These are phyloP conservation scores for Wiebesia pumilae DNA, from an alignment of 1,140 invertebrate genomes.

Conservation along the genomic window DNA sequence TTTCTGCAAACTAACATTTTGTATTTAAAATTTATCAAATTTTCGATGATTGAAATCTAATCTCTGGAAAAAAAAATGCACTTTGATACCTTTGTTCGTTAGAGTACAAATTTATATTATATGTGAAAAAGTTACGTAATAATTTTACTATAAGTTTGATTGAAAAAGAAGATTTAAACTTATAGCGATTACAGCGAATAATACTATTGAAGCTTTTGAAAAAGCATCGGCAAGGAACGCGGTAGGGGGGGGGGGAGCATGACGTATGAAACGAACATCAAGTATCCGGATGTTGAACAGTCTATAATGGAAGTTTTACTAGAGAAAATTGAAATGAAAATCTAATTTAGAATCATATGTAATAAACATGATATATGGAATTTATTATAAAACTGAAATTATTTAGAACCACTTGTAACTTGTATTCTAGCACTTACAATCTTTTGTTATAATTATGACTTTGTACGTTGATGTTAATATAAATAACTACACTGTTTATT, in stretches of 20 bases:
- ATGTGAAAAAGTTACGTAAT: too few species aligned
- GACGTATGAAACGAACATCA: background rate
- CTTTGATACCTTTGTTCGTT: too few species aligned
- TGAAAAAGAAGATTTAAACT: too few species aligned
- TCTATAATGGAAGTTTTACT: background rate
- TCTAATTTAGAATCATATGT: background rate
- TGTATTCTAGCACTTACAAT: background rate
- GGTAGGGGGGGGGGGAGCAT: background rate
- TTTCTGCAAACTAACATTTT: too few species aligned
- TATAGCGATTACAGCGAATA: background rate
- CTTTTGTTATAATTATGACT: background rate
- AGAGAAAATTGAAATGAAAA: background rate
- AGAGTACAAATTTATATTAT: too few species aligned
- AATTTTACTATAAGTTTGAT: too few species aligned
- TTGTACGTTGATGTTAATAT: background rate
- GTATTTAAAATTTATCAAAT: too few species aligned
- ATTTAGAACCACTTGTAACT: background rate
- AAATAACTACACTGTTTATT: background rate
- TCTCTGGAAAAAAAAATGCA: too few species aligned
- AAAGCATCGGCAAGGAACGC: background rate
- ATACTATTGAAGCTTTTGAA: background rate
- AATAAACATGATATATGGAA: background rate
- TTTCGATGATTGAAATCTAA: too few species aligned
- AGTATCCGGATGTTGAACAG: background rate
- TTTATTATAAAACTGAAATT: slow-evolving; percentile 3